Evolutionary conservation across 2,797 vertebrate genomes (phyloP).

Genomic region (Myotis daubentonii): DNA sequence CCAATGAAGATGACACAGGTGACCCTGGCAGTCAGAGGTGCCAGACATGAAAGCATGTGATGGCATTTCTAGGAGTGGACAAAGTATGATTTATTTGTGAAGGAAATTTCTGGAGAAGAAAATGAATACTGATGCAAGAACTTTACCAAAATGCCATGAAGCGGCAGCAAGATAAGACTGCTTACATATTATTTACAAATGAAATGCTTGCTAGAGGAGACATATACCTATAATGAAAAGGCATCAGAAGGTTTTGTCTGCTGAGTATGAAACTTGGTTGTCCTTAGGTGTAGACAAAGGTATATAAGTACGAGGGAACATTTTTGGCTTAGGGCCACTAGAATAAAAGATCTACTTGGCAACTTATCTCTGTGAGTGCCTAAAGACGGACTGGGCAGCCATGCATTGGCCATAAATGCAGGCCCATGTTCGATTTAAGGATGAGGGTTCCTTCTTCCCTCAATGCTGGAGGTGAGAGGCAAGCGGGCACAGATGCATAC

Average conservation of each 20-base stretch:
- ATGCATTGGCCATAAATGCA: not conserved
- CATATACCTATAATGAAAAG: not conserved
- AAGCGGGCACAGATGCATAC: not conserved
- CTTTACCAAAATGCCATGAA: not conserved
- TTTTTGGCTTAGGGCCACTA: not conserved
- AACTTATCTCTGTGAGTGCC: not conserved
- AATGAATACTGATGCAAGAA: not conserved
- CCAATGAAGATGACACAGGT: not conserved
- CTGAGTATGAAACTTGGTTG: not conserved
- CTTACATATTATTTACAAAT: slow-evolving; percentile 39
- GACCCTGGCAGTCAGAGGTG: not conserved
- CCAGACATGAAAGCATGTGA: not conserved
- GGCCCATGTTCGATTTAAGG: not conserved
- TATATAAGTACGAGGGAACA: not conserved
- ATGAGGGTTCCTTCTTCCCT: not conserved
- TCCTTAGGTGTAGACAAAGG: not conserved
- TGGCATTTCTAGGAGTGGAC: not conserved
- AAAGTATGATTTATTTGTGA: slow-evolving; percentile 26
- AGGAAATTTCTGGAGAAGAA: slow-evolving; percentile 50
- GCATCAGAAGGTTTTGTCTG: not conserved
- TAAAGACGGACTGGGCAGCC: not conserved
- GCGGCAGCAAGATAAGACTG: not conserved
- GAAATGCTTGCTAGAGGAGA: not conserved
- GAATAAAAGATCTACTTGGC: not conserved
- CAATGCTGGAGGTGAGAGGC: not conserved